Evolutionary conservation across 2,888 invertebrate genomes (phyloP), one percentile per base, ranked within the genome.

Genomic region (Myathropa florea): DNA sequence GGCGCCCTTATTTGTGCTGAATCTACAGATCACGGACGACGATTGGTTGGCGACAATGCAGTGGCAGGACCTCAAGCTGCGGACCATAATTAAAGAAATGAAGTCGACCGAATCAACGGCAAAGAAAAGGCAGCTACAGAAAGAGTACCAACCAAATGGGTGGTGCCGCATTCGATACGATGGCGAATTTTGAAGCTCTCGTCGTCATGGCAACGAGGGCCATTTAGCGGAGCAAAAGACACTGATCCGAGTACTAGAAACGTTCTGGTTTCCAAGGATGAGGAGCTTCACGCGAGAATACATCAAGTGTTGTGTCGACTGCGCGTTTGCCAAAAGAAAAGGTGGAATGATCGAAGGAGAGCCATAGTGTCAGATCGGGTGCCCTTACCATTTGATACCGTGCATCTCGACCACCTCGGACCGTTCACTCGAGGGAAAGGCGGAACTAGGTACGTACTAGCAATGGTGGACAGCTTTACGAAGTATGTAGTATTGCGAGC

Each of bases 281-380:
- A 3, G 79, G 1, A 10, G 14, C 0, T 79, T 55, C 18, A 72
- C 46, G 3, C 12, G 53, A 7, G 1, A 39, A 21, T 78, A 73
- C 23, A 78, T 83, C 14, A 83, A 78, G 21, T 12, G 61, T 0
- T 83, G 67, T 55, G 68, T 73, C 18, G 78, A 79, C 1, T 68
- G 73, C 21, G 46, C 72, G 0, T 73, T 57, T 4, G 21, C 65
- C 2, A 72, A 79, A 28, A 65, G 46, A 4, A 78, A 64, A 23
- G 72, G 67, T 0, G 73, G 59, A 0, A 72, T 33, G 39, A 0
- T 9, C 0, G 71, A 80, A 60, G 75, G 73, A 12, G 59, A 81
- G 30, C 39, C 60, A 80, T 3, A 61, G 26, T 9, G 30, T n/a
- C 33, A 4, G 63, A 73, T 3, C 55, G 73, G 14, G 67, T 68